Base-by-base conservation (phyloP, 2,113 vertebrate genomes). In the Pagrus major region DNA sequence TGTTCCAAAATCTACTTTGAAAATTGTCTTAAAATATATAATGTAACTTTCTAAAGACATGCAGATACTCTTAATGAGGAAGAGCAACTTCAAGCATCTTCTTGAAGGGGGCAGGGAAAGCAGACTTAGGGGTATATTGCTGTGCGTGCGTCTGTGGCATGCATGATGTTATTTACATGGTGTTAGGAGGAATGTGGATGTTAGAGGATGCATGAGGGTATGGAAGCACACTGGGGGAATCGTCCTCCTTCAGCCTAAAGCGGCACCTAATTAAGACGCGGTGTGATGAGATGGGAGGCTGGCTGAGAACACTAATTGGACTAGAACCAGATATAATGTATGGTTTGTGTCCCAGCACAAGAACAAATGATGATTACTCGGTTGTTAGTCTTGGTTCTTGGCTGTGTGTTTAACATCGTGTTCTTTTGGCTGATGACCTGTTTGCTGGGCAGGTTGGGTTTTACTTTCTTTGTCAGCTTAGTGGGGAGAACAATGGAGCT, bases 281-380 rank as follows among this genome's bases (percentile, higher is more conserved):
- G 42, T 49, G 81, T 67, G 74, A 78, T 81, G 69, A 83, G 84
- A 71, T 31, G 54, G 67, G 75, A 84, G 75, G 60, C 64, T 66
- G 86, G 55, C 71, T 54, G 70, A 37, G 70, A 85, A 82, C 60
- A 51, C 76, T 89, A 92, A 91, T 91, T 86, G 78, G 86, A 77
- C 59, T 71, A 18, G 46, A 71, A 76, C 37, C 74, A 90, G 81
- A 81, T 83, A 61, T 64, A 59, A 83, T 87, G 70, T 76, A 86
- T 71, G 47, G 25, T 41, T 29, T 27, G 41, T 21, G 71, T 88
- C 49, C 23, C 74, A 9, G 54, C 23, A 49, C 56, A 73, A n/a
- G 52, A 82, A 83, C 67, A 87, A 85, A 76, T 59, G 64, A 55
- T 71, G 81, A 91, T 91, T 49, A 20, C 25, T 60, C 15, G 31